phyloP scores from a whole-genome alignment of 2,113 vertebrate species.

The Turdus rufiventris region DNA sequence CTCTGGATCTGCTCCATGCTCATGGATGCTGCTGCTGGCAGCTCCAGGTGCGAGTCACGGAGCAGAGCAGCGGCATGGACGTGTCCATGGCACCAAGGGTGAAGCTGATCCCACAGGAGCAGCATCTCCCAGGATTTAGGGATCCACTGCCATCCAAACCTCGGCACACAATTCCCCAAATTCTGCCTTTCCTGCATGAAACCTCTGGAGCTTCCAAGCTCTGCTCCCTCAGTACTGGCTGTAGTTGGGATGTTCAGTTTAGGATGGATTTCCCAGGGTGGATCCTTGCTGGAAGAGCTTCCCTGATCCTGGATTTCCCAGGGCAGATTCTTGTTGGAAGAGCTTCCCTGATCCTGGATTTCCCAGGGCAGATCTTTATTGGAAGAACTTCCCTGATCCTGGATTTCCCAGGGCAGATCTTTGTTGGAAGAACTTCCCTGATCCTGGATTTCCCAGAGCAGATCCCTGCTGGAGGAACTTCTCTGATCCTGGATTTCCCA shows the following conservation, averaged over 20 bases:
- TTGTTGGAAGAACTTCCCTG: too few relatives aligned
- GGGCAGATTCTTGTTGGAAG: too few relatives aligned
- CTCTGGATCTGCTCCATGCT: neutral
- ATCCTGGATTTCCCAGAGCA: too few relatives aligned
- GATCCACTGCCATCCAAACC: neutral
- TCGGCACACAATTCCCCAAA: neutral
- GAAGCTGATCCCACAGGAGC: neutral
- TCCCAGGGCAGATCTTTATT: too few relatives aligned
- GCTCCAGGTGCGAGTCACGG: neutral
- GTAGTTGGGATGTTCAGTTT: neutral
- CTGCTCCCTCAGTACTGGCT: neutral
- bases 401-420: too few relatives aligned
- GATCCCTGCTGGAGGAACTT: too few relatives aligned
- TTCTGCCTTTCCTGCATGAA: neutral
- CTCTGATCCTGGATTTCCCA: too few relatives aligned
- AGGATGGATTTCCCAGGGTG: neutral
- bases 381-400: too few relatives aligned
- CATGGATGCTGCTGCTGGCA: neutral
- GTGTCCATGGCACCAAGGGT: accelerated
- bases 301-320: too few relatives aligned
- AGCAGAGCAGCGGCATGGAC: neutral
- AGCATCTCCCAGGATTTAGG: neutral
- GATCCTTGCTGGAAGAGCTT: neutral
- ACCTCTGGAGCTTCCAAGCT: neutral
- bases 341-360: too few relatives aligned